Evolutionary conservation across 2,113 vertebrate genomes (phyloP), one percentile per base, ranked within the genome.

Genomic region (Istiophorus platypterus): DNA sequence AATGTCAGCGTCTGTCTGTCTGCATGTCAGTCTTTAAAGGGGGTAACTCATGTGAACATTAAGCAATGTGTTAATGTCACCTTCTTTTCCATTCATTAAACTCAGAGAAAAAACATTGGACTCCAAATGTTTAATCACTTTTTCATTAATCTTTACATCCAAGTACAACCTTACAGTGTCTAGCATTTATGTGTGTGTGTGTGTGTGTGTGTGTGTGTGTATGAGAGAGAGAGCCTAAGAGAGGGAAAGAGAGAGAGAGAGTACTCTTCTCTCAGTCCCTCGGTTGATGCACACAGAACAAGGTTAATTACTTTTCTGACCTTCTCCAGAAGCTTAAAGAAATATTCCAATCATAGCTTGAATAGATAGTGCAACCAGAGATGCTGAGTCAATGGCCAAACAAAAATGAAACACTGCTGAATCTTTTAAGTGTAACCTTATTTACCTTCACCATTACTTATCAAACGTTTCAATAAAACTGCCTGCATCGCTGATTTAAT

Each of bases 281-380:
- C 84, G 86, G 90, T 92, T 90, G 91, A 91, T 87, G 88, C 90
- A 89, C 89, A 90, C 83, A 81, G 92, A 93, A 91, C 87, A 87
- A 93, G 94, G 94, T 95, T 95, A 95, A 95, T 95, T 94, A 93
- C 89, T 95, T 94, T 94, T 85, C 78, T 93, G 94, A 95, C 94
- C 94, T 93, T 91, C 88, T 85, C 71, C 49, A 65, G 82, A 85
- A 89, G 93, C 92, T 90, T 91, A 92, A 91, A 94, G 90, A 91
- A 92, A 93, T 88, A 84, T 87, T 90, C 85, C 82, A 92, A 85
- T 88, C 81, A 87, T 82, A 66, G 91, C 41, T 63, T 82, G 86
- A 90, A 85, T 71, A 84, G 89, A 93, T 91, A 85, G 86, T 52
- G 57, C 78, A 82, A 72, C 45, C 79, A 78, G 78, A 89, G 92